phyloP scores from a whole-genome alignment of 2,888 invertebrate genomes.

The Eupeodes luniger region DNA sequence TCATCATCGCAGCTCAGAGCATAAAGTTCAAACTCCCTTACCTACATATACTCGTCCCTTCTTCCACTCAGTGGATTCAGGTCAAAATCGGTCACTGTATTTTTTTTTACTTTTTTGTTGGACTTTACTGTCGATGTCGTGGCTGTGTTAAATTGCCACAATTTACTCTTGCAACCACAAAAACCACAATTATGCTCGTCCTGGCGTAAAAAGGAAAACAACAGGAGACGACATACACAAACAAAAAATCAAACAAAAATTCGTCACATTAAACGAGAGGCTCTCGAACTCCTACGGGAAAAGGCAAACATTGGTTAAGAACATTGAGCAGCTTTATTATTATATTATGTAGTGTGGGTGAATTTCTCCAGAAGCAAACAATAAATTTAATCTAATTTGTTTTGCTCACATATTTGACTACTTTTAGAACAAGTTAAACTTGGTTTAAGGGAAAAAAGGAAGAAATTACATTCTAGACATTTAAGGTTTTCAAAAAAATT shows the following conservation, averaged over 20 bases:
- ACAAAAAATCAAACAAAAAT: conserved; percentile 7
- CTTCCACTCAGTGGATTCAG: conserved; percentile 8
- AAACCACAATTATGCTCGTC: conserved; percentile 37
- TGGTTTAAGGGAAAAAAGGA: too few species aligned
- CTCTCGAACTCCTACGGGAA: conserved; percentile 1
- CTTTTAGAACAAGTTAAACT: too few species aligned
- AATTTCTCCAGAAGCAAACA: conserved; percentile 7
- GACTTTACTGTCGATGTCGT: not conserved
- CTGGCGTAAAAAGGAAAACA: conserved; percentile 19
- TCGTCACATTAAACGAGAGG: conserved; percentile 4
- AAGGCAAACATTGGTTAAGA: not conserved
- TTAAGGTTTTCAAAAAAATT: too few species aligned
- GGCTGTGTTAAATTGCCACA: conserved; percentile 45
- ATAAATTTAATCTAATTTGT: not conserved
- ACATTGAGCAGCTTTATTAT: conserved; percentile 4
- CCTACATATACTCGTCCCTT: too few species aligned
- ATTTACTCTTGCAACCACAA: conserved; percentile 53
- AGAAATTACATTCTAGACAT: too few species aligned
- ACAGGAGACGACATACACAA: not conserved
- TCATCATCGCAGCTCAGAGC: conserved; percentile 7
- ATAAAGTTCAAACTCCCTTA: conserved; percentile 48
- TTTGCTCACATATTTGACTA: too few species aligned
- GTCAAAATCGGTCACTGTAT: conserved; percentile 27
- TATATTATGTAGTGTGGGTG: not conserved
- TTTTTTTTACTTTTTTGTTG: not conserved